Evolutionary conservation across 2,797 vertebrate species (phyloP).

Genomic region (Halcyon leucocephala): DNA sequence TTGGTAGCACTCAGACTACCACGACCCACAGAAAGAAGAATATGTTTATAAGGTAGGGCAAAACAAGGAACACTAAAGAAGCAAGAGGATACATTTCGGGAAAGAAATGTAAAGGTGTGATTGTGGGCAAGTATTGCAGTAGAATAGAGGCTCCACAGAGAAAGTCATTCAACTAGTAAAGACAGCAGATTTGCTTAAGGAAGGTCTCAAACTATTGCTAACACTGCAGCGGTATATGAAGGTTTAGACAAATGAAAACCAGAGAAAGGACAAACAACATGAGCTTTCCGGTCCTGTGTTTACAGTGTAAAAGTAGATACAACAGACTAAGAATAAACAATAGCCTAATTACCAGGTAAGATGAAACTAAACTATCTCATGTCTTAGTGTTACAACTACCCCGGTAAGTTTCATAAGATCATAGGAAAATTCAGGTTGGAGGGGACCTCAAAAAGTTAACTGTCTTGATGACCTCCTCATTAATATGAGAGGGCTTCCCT

Average conservation of each 20-base stretch:
- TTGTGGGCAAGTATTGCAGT: background rate
- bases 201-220: background rate
- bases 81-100: background rate
- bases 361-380: background rate
- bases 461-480: background rate
- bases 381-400: background rate
- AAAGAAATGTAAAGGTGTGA: background rate
- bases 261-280: background rate
- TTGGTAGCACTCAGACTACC: background rate
- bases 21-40: background rate
- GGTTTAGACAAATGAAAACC: background rate
- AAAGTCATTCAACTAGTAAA: background rate
- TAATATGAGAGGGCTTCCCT: background rate
- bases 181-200: background rate
- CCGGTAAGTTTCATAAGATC: background rate
- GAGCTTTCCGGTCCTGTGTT: background rate
- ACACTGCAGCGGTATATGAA: background rate
- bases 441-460: background rate
- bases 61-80: background rate
- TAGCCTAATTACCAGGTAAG: background rate
- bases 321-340: background rate
- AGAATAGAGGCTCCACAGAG: background rate
- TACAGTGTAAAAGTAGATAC: background rate
- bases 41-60: background rate
- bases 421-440: background rate